Conservation (phyloP, 2,888 invertebrate species). For the Callimorpha dominula region DNA sequence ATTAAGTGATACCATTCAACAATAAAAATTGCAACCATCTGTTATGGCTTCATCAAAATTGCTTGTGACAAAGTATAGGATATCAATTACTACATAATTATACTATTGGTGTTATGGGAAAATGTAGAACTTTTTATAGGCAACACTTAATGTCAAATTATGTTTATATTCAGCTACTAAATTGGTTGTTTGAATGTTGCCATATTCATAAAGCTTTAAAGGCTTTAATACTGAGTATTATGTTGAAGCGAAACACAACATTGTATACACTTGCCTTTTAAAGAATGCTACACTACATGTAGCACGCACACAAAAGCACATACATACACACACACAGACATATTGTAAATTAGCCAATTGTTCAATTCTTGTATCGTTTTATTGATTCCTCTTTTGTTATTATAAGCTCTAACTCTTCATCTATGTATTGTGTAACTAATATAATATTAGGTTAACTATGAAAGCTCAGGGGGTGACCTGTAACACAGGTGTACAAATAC, state of each 20-base stretch:
- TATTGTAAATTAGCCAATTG: no score
- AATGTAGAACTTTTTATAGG: neutral
- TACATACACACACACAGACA: no score
- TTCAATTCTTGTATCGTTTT: no score
- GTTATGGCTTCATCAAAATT: constrained; percentile 38
- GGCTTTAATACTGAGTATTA: neutral
- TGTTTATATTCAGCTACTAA: neutral
- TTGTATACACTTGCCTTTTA: neutral
- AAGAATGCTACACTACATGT: no score
- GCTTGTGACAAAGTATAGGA: constrained; percentile 27
- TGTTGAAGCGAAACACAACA: neutral
- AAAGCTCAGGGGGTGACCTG: no score
- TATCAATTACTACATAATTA: constrained; percentile 22
- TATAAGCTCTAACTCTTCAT: no score
- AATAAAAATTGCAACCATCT: constrained; percentile 22
- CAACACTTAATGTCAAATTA: constrained; percentile 2
- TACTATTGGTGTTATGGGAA: neutral
- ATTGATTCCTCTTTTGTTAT: no score
- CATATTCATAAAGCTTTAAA: neutral
- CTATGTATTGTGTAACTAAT: no score
- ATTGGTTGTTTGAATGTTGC: neutral
- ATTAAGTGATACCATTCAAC: constrained; percentile 28
- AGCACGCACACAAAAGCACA: no score
- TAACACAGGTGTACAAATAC: no score
- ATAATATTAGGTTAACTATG: no score